Evolutionary conservation across 2,888 invertebrate species (phyloP).

Genomic region (Xestia ashworthii): DNA sequence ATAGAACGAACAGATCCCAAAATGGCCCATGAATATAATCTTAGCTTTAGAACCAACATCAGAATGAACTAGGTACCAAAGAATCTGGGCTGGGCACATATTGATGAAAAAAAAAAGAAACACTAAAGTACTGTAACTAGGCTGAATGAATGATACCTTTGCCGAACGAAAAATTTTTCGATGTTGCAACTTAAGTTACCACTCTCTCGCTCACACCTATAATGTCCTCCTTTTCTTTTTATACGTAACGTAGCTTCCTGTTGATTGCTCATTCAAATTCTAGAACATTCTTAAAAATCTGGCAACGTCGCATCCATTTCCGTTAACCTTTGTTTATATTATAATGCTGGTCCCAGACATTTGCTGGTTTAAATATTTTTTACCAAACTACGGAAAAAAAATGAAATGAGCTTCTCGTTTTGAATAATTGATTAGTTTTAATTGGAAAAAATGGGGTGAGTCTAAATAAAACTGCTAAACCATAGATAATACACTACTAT

Average conservation of each 20-base stretch:
- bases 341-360: conserved; percentile 1
- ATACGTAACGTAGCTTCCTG: not conserved
- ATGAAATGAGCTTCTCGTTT: not conserved
- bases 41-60: not conserved
- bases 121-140: not conserved
- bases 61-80: too few species aligned
- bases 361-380: not conserved
- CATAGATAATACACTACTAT: too few species aligned
- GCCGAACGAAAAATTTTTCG: not conserved
- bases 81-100: not conserved
- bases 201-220: not conserved
- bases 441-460: not conserved
- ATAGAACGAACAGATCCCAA: not conserved
- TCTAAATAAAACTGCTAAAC: too few species aligned
- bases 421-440: not conserved
- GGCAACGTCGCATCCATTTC: conserved; percentile 14
- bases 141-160: not conserved
- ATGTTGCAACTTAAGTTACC: not conserved
- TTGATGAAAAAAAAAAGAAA: too few species aligned
- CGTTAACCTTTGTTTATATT: not conserved
- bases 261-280: not conserved
- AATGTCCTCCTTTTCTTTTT: not conserved
- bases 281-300: not conserved
- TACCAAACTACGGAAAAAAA: not conserved
- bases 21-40: not conserved